Percentiles rank a stretch among this genome's conserved stretches.
Conservation (phyloP, 1,140 invertebrate genomes). For the Drosophila kanapiae region DNA sequence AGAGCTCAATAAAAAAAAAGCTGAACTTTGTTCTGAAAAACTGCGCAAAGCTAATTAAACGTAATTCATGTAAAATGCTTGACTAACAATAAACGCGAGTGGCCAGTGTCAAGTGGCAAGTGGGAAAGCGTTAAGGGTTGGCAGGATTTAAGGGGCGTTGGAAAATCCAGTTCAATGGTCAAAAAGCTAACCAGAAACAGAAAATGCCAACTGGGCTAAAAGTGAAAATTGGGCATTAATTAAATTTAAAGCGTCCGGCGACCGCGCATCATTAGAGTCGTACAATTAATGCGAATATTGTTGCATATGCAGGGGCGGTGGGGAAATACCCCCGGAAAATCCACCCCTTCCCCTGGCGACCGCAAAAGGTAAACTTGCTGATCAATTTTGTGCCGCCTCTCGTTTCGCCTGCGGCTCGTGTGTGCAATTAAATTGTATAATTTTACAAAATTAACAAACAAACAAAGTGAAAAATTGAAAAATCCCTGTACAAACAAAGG, state of each 20-base stretch:
- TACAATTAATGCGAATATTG: conserved; percentile 71
- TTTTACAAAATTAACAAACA: conserved; percentile 79
- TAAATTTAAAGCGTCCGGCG: conserved; percentile 69
- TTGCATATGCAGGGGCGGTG: conserved; percentile 11
- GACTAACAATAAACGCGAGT: conserved; percentile 29
- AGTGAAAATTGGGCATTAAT: conserved; percentile 76
- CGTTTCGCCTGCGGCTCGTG: conserved; percentile 47
- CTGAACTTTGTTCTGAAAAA: no score
- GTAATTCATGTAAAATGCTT: conserved; percentile 72
- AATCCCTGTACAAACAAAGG: conserved; percentile 54
- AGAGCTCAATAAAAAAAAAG: no score
- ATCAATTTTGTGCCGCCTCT: conserved; percentile 41
- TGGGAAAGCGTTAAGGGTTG: neutral
- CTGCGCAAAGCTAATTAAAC: conserved; percentile 59
- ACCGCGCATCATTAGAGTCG: conserved; percentile 75
- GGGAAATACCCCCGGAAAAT: neutral
- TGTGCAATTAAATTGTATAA: conserved; percentile 80
- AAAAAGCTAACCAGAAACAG: conserved; percentile 8
- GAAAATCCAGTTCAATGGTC: conserved; percentile 13
- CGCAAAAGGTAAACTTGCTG: conserved; percentile 66
- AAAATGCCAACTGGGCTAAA: conserved; percentile 68
- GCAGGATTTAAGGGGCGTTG: neutral
- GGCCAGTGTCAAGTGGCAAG: neutral
- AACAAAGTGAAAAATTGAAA: conserved; percentile 59
- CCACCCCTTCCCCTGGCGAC: conserved; percentile 3